Base-by-base conservation (phyloP, 1,140 invertebrate species). In the Macrosteles quadrilineatus region DNA sequence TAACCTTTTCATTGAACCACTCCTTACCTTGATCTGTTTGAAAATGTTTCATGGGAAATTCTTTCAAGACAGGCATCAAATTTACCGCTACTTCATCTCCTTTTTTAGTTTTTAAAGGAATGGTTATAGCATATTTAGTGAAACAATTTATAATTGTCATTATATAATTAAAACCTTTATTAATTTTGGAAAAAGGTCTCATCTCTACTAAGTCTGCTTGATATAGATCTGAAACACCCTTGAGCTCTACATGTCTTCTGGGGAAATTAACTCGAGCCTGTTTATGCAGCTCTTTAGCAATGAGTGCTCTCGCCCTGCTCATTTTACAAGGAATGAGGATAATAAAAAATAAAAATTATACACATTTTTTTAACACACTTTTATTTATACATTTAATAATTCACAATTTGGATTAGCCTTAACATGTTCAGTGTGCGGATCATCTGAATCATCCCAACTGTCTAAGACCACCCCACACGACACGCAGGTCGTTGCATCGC, bases 91-190 rank as follows among this genome's bases (percentile, higher is more conserved):
- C 73, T 36, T 77, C 71, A 72, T 69, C 68, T 40, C 73, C 79
- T 62, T 69, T 81, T 78, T 85, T 85, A 17, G 71, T 32, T 66
- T 43, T 66, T 23, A 66, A 43, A 1, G 32, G 23, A 43, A 43
- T 45, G 1, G 63, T 11, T 4, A 19, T 11, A 63, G 29, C 21
- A 12, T 25, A 32, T 29, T 32, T 19, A n/a, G 2, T 63, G n/a
- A 63, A 63, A 30, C 29, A 19, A 31, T 19, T 32, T 25, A 32
- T 63, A 2, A 32, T 32, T 32, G n/a, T 32, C 17, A 32, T 63
- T 19, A 43, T 43, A 43, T 40, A 43, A 14, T 43, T 43, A 66
- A 23, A 66, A 1, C 32, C 63, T 25, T 27, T 66, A 45, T 43
- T 43, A 12, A 2, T 19, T 23, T 27, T 66, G 1, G n/a, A 43